Conservation (phyloP, 2,888 invertebrate species). For the Agrypnus murinus region DNA sequence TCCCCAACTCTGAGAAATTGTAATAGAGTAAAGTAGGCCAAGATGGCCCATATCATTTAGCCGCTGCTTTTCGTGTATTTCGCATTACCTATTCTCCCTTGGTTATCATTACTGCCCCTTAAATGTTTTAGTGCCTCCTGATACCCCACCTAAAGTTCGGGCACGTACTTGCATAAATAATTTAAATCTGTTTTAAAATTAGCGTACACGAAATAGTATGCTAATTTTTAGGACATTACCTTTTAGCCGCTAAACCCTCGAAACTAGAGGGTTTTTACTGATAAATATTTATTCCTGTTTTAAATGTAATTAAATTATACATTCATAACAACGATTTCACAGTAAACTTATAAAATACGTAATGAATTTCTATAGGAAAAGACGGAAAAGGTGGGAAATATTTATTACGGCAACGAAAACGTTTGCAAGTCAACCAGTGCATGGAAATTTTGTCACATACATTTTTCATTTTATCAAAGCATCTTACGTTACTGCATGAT, state of each 20-base stretch:
- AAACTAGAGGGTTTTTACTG: no score
- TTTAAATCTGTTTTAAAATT: constrained; percentile 11
- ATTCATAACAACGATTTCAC: no score
- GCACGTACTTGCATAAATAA: constrained; percentile 27
- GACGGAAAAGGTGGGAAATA: no score
- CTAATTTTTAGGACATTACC: constrained; percentile 2
- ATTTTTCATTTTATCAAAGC: no score
- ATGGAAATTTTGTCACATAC: no score
- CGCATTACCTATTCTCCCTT: constrained; percentile 45
- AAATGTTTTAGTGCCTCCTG: constrained; percentile 31
- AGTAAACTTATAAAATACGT: no score
- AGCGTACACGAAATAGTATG: not conserved
- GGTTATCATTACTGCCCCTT: constrained; percentile 40
- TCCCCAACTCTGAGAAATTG: constrained; percentile 44
- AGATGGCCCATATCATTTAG: constrained; percentile 49
- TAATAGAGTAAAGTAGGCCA: constrained; percentile 48
- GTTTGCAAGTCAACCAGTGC: no score
- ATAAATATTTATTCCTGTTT: no score
- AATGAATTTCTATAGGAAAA: no score
- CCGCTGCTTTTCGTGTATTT: constrained; percentile 28
- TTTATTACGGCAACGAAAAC: no score
- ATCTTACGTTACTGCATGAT: no score
- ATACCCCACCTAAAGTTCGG: constrained; percentile 10
- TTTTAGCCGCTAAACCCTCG: not conserved
- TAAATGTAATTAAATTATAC: no score